Base-by-base conservation (phyloP, 2,113 vertebrate species). In the Apteryx mantelli region DNA sequence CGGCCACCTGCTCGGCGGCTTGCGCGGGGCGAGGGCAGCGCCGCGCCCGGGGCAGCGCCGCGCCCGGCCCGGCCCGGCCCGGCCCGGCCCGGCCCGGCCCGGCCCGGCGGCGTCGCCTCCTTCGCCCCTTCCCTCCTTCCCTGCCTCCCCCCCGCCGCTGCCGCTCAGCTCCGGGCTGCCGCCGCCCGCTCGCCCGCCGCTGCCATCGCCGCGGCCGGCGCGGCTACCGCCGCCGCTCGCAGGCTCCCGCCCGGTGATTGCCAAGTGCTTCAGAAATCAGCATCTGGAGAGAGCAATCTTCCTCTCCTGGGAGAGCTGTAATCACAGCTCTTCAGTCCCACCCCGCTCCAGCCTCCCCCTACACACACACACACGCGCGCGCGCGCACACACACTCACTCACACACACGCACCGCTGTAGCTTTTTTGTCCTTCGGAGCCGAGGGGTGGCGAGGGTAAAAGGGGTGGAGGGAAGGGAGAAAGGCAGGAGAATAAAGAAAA, bases 261-360 rank as follows among this genome's bases (percentile, higher is more conserved):
- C 97, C 96, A 93, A 98, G 98, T 94, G 98, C 97, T 94, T 95
- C 83, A 82, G 97, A 96, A 98, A 98, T 96, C 97, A 97, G 98
- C 98, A 98, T 98, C 98, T 98, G 98, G 98, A 98, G 98, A 97
- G 96, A 95, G 97, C 98, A 87, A 94, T 97, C 98, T 97, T 97
- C 97, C 96, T 66, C 97, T 97, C 98, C 78, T 77, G 97, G 95
- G 98, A 96, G 89, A 93, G 96, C 97, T 87, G 95, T 96, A 97
- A 98, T 97, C 98, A 97, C 97, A 92, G 97, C 95, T 91, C 95
- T 91, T 85, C 94, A 61, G 95, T 97, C 97, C 97, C 97, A 97
- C 97, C 97, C 98, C 93, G 86, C 98, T 90, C 98, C 74, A 86
- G 96, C 94, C 91, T 82, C 96, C 95, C 89, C 91, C 95, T 93